phyloP scores from a whole-genome alignment of 2,888 invertebrate genomes.

The Troglohyphantes excavatus region DNA sequence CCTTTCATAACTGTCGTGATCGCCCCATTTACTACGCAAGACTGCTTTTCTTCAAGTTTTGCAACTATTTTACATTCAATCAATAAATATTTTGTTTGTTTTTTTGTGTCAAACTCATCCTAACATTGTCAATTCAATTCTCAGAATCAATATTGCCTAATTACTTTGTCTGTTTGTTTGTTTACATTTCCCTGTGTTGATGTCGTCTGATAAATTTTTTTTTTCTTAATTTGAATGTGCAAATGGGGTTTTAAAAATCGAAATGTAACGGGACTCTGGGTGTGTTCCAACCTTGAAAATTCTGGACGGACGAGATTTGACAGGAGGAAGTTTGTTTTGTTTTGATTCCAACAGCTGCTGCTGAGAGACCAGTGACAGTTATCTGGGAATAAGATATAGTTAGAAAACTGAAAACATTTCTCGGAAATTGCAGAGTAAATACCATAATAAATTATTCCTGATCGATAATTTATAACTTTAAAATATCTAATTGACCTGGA shows the following conservation, averaged over 20 bases:
- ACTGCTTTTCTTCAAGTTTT: not conserved
- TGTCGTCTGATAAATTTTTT: not conserved
- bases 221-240: not conserved
- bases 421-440: not conserved
- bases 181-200: not conserved
- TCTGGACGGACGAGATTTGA: conserved; percentile 53
- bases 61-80: not conserved
- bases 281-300: conserved; percentile 68
- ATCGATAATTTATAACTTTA: conserved; percentile 8
- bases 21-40: conserved; percentile 12
- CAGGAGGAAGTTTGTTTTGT: conserved; percentile 50
- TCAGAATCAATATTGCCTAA: not conserved
- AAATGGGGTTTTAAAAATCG: not conserved
- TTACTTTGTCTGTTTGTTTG: not conserved
- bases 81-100: not conserved
- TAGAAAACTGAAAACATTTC: not conserved
- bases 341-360: conserved; percentile 2
- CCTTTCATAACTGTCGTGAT: not conserved
- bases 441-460: too few relatives aligned
- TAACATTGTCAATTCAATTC: not conserved
- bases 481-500: too few relatives aligned
- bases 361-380: not conserved
- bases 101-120: not conserved
- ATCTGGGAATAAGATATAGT: not conserved
- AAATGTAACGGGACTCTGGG: conserved; percentile 34